A percentile compares a stretch with the other conserved stretches of the same genome.
Evolutionary conservation across 2,888 invertebrate species (phyloP).

Genomic region (Dicranocentrus wangi): DNA sequence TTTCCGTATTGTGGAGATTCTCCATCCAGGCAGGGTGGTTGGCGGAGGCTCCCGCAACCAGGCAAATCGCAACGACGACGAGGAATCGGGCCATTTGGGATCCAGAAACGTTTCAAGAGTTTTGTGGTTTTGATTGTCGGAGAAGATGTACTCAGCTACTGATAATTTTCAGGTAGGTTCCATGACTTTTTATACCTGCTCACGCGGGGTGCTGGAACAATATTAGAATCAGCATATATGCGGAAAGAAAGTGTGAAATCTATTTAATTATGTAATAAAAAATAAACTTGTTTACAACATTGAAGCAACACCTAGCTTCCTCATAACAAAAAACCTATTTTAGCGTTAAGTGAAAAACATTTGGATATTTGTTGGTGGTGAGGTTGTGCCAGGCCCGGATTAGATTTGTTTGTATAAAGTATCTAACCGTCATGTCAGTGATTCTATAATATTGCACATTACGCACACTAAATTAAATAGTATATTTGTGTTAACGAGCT

Average conservation of each 20-base stretch:
- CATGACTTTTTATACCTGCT: too few relatives aligned
- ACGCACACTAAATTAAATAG: too few relatives aligned
- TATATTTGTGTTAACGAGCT: too few relatives aligned
- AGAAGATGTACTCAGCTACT: neutral
- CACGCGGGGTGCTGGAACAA: too few relatives aligned
- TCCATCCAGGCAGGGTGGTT: neutral
- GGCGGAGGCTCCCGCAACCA: neutral
- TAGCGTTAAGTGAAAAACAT: neutral
- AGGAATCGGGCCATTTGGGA: neutral
- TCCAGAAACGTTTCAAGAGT: neutral
- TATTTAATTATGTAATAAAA: neutral
- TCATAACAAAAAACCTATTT: neutral
- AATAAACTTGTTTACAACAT: neutral
- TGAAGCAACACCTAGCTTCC: neutral
- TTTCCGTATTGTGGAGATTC: neutral
- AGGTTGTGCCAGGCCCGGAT: too few relatives aligned
- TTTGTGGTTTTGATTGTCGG: neutral
- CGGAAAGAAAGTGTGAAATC: neutral
- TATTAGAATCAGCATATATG: neutral
- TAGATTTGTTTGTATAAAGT: too few relatives aligned
- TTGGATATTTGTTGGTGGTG: neutral
- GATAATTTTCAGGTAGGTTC: neutral
- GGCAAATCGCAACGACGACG: neutral
- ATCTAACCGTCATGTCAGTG: too few relatives aligned
- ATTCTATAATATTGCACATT: too few relatives aligned